Percentiles rank a stretch among this genome's conserved stretches.
Conservation (phyloP, 2,797 vertebrate species). For the Acropternis orthonyx region DNA sequence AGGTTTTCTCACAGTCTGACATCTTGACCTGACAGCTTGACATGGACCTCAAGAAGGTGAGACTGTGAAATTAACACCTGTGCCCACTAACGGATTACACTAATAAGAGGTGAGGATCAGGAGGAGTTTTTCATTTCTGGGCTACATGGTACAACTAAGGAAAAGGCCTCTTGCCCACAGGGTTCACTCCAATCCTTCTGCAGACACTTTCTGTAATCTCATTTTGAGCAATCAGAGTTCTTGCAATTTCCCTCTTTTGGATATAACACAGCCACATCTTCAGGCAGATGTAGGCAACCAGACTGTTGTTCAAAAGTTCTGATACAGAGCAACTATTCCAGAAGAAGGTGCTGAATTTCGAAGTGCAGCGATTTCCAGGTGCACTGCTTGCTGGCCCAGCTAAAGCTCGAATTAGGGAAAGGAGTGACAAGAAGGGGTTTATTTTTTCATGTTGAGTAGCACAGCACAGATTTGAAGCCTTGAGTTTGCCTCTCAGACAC, state of each 20-base stretch:
- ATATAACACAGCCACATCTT: accelerated
- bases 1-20: background rate
- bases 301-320: background rate
- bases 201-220: background rate
- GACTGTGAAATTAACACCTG: background rate
- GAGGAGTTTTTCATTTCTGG: background rate
- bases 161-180: background rate
- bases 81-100: background rate
- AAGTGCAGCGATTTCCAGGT: background rate
- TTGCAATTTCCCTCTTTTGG: background rate
- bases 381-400: background rate
- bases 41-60: background rate
- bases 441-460: background rate
- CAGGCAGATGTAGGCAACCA: background rate
- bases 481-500: background rate
- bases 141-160: background rate
- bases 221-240: background rate
- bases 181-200: background rate
- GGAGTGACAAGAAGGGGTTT: background rate
- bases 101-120: background rate
- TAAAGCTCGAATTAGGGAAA: background rate
- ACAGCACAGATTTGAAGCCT: background rate
- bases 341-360: background rate
- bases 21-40: background rate
- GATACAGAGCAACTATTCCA: background rate